Conservation (phyloP, 1,140 invertebrate genomes). For the Tetraneura akinire region DNA sequence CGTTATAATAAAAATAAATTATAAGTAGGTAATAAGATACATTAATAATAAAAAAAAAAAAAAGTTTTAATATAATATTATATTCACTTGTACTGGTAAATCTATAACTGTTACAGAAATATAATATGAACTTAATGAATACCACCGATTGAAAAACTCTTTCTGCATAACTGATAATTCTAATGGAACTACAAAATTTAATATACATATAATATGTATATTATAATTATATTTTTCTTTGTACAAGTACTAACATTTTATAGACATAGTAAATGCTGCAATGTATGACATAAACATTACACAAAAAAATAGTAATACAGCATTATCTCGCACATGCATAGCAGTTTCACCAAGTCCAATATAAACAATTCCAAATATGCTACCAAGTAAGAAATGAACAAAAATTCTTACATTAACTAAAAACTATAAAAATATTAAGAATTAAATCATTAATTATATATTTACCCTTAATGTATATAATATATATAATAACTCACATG, state of each 20-base stretch:
- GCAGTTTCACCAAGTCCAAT: slow-evolving; percentile 20
- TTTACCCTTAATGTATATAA: no score
- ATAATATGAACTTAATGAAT: slow-evolving; percentile 86
- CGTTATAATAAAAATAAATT: no score
- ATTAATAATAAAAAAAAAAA: no score
- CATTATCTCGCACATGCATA: slow-evolving; percentile 37
- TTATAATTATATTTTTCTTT: not conserved
- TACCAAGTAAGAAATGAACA: slow-evolving; percentile 37
- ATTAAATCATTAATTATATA: not conserved
- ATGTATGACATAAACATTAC: slow-evolving; percentile 36
- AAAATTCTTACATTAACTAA: slow-evolving; percentile 38
- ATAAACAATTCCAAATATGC: slow-evolving; percentile 44
- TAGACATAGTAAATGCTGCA: slow-evolving; percentile 45
- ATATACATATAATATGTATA: not conserved
- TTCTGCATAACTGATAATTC: slow-evolving; percentile 80
- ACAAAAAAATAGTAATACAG: slow-evolving; percentile 44
- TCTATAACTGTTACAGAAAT: slow-evolving; percentile 82
- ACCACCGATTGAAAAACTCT: slow-evolving; percentile 93
- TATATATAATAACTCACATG: slow-evolving; percentile 17
- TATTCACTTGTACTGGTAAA: slow-evolving; percentile 75
- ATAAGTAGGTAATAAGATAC: no score
- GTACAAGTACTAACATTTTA: slow-evolving; percentile 30
- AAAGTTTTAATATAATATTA: not conserved
- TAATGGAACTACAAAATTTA: slow-evolving; percentile 73
- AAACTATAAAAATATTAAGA: slow-evolving; percentile 25